Evolutionary conservation across 37 sponge, comb jelly and placozoan species (phyloP).

Genomic region (Chondrosia reniformis): DNA sequence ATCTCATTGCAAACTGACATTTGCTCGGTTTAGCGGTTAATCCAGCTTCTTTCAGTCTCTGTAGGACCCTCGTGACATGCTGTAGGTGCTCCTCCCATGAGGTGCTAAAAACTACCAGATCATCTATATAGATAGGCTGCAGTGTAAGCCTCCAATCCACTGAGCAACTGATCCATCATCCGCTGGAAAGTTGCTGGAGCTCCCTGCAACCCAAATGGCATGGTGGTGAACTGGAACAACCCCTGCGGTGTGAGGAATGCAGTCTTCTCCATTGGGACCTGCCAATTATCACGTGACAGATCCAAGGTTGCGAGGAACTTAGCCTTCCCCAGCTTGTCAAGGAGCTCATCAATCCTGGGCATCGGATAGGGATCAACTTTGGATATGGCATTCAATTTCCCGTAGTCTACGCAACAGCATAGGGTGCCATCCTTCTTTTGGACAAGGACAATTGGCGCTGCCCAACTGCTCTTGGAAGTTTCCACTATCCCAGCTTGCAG

Average conservation of each 20-base stretch:
- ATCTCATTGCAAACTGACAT: slow-evolving; percentile 32
- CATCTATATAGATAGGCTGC: slow-evolving; percentile 58
- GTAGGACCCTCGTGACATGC: slow-evolving; percentile 24
- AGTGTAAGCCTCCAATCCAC: slow-evolving; percentile 1
- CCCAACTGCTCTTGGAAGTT: slow-evolving; percentile 36
- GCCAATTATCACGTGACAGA: slow-evolving; percentile 44
- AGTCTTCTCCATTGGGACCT: slow-evolving; percentile 46
- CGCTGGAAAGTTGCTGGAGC: slow-evolving; percentile 65
- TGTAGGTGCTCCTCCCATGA: slow-evolving; percentile 48
- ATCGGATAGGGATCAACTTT: slow-evolving; percentile 42
- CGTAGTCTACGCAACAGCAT: slow-evolving; percentile 42
- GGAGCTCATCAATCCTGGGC: slow-evolving; percentile 44
- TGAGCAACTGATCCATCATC: slow-evolving; percentile 34
- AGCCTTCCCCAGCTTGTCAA: slow-evolving; percentile 31
- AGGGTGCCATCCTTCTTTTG: slow-evolving; percentile 46
- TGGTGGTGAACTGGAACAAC: slow-evolving; percentile 28
- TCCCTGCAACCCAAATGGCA: slow-evolving; percentile 46
- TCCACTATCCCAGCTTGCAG: slow-evolving; percentile 35
- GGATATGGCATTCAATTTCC: slow-evolving; percentile 31
- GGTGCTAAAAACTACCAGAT: slow-evolving; percentile 35
- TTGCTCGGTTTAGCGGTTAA: slow-evolving; percentile 43
- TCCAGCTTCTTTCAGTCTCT: slow-evolving; percentile 24
- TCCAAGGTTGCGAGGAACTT: slow-evolving; percentile 46
- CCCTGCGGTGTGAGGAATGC: slow-evolving; percentile 43
- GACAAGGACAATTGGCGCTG: slow-evolving; percentile 50